Evolutionary conservation across 1,140 invertebrate species (phyloP), one percentile per base, ranked within the genome.

Genomic region (Drosophila santomea): DNA sequence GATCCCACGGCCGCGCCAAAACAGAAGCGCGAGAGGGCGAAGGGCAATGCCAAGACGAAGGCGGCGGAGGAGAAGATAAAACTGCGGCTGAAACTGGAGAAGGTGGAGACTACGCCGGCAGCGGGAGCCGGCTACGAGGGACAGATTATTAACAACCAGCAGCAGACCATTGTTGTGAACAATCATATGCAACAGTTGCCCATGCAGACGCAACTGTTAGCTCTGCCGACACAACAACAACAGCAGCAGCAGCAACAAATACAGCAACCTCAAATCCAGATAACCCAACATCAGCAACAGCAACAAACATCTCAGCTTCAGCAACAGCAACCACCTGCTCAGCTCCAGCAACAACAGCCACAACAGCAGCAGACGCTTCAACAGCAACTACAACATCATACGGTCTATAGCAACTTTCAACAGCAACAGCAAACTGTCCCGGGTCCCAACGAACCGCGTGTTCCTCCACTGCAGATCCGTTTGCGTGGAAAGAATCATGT

Each of bases 381-480:
- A 4, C 55, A 66, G n/a, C 62, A 66, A 12, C 66, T 73, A 3
- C 84, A 59, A 41, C 82, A 78, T 17, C 78, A 74, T 67, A 41
- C 78, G 1, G 60, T 83, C 1, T 83, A 62, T 44, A 73, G 62
- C 20, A 90, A 72, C 57, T 75, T 76, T 78, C 77, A 76, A 52
- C 78, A 74, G 32, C 81, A 76, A 14, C 92, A 93, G 38, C 83
- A 77, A 57, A 50, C 44, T 25, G 64, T 57, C 3, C 69, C 59
- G 14, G 91, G 92, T 2, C 94, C 94, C 2, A 95, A 95, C 63
- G 97, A 97, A 81, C 95, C 96, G 1, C 93, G 97, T 62, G 97
- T 98, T 17, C 97, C 97, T 23, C 97, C 97, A 2, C 93, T 98
- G 81, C 97, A 98, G 90, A 98, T 98, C 80, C 97, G 97, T 54